phyloP scores from a whole-genome alignment of 2,888 invertebrate genomes.

The Spialia ferax region DNA sequence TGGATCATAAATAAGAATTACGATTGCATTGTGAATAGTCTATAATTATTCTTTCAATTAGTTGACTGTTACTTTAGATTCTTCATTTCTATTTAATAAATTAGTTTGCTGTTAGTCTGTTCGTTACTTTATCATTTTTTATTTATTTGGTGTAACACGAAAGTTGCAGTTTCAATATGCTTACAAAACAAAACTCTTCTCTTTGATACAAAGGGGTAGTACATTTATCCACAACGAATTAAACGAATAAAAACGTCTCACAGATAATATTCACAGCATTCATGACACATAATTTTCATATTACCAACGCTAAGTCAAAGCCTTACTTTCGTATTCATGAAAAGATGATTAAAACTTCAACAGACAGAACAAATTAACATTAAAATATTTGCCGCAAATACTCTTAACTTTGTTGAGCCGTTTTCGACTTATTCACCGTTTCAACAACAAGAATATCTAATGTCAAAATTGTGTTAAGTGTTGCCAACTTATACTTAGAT shows the following conservation, averaged over 20 bases:
- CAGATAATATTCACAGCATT: constrained; percentile 10
- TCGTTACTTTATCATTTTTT: no score
- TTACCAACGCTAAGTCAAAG: constrained; percentile 30
- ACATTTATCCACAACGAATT: not conserved
- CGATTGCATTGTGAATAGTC: constrained; percentile 7
- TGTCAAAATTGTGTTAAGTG: constrained; percentile 38
- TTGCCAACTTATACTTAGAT: constrained; percentile 26
- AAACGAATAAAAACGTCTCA: not conserved
- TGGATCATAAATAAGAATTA: constrained; percentile 12
- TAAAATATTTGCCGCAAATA: constrained; percentile 38
- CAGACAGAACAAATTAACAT: constrained; percentile 40
- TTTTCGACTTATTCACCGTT: constrained; percentile 27
- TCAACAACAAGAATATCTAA: constrained; percentile 32
- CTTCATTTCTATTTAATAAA: no score
- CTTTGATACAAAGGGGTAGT: not conserved
- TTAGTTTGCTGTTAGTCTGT: no score
- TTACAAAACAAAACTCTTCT: no score
- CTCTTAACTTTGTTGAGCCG: constrained; percentile 23
- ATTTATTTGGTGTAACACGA: no score
- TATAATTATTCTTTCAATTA: no score
- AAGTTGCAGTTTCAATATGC: no score
- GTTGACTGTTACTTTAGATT: not conserved
- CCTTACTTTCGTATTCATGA: constrained; percentile 37
- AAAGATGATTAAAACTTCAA: constrained; percentile 40
- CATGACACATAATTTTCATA: constrained; percentile 23